phyloP scores from a whole-genome alignment of 2,888 invertebrate genomes.

The Drosophila birchii region DNA sequence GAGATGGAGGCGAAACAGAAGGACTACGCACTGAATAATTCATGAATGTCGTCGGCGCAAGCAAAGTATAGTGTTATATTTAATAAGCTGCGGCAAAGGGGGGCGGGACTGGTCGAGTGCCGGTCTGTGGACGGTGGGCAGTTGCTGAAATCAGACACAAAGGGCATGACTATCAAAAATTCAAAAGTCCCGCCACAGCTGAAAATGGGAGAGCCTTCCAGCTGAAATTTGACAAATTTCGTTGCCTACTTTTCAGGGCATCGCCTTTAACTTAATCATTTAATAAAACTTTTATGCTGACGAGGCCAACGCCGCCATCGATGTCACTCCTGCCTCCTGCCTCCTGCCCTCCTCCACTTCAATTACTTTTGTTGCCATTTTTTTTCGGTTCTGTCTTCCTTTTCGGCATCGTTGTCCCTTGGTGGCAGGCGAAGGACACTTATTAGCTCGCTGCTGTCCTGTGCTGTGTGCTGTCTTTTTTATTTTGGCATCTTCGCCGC shows the following conservation, averaged over 20 bases:
- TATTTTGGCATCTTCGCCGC: slow-evolving; percentile 32
- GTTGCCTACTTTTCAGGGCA: slow-evolving; percentile 54
- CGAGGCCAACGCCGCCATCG: slow-evolving; percentile 45
- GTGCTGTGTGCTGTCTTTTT: slow-evolving; percentile 31
- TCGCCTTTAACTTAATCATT: slow-evolving; percentile 71
- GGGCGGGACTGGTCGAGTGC: neutral
- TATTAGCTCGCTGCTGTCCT: slow-evolving; percentile 54
- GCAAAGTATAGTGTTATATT: slow-evolving; percentile 63
- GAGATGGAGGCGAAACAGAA: slow-evolving; percentile 43
- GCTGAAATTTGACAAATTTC: slow-evolving; percentile 65
- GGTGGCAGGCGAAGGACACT: slow-evolving; percentile 47
- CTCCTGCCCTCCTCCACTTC: slow-evolving; percentile 20
- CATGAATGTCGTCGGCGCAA: slow-evolving; percentile 62
- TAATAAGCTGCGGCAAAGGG: slow-evolving; percentile 61
- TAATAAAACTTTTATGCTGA: slow-evolving; percentile 78
- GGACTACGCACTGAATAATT: slow-evolving; percentile 74
- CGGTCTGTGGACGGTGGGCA: slow-evolving; percentile 1
- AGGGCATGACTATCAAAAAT: slow-evolving; percentile 69
- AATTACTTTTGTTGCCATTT: slow-evolving; percentile 61
- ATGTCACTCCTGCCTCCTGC: slow-evolving; percentile 21
- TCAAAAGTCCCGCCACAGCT: slow-evolving; percentile 60
- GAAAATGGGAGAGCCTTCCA: slow-evolving; percentile 26
- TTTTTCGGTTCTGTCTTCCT: slow-evolving; percentile 21
- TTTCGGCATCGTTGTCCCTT: slow-evolving; percentile 34
- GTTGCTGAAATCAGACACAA: slow-evolving; percentile 54